Percentiles rank a stretch among this genome's conserved stretches.
These are phyloP conservation scores for Camponotus floridanus DNA, from an alignment of 1,140 invertebrate genomes.

Conservation along the genomic window DNA sequence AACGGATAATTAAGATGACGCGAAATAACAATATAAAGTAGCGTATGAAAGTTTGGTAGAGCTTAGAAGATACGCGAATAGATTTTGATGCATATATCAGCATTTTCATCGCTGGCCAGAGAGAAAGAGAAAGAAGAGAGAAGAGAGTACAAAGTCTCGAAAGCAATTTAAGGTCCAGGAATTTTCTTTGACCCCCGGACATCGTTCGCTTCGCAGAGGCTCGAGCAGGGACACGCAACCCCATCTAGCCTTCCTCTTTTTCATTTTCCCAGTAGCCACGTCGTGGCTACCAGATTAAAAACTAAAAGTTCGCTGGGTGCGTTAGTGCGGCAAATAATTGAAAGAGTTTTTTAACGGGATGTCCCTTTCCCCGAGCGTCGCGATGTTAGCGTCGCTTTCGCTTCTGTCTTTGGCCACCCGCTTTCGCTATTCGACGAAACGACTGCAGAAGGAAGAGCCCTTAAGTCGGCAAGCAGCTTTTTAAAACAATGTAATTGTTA, in stretches of 20 bases:
- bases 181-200: slow-evolving; percentile 58
- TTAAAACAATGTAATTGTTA: slow-evolving; percentile 79
- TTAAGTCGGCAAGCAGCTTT: slow-evolving; percentile 70
- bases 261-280: slow-evolving; percentile 62
- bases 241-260: slow-evolving; percentile 39
- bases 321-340: slow-evolving; percentile 71
- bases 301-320: slow-evolving; percentile 66
- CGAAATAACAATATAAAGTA: background rate
- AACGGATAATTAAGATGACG: background rate
- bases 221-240: slow-evolving; percentile 47
- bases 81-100: slow-evolving; percentile 45
- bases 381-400: slow-evolving; percentile 13
- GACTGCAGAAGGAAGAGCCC: slow-evolving; percentile 47
- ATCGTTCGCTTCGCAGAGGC: slow-evolving; percentile 43
- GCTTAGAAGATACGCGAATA: background rate
- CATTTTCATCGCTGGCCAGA: slow-evolving; percentile 18
- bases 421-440: slow-evolving; percentile 52
- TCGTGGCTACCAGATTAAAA: slow-evolving; percentile 58
- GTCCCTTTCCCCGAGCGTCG: slow-evolving; percentile 17
- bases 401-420: slow-evolving; percentile 31
- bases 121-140: background rate
- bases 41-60: background rate
- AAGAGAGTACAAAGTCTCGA: slow-evolving; percentile 47
- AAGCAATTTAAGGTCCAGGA: slow-evolving; percentile 64
- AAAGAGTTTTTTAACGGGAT: slow-evolving; percentile 64